phyloP scores from a whole-genome alignment of 2,113 vertebrate species.

The Athene cunicularia region DNA sequence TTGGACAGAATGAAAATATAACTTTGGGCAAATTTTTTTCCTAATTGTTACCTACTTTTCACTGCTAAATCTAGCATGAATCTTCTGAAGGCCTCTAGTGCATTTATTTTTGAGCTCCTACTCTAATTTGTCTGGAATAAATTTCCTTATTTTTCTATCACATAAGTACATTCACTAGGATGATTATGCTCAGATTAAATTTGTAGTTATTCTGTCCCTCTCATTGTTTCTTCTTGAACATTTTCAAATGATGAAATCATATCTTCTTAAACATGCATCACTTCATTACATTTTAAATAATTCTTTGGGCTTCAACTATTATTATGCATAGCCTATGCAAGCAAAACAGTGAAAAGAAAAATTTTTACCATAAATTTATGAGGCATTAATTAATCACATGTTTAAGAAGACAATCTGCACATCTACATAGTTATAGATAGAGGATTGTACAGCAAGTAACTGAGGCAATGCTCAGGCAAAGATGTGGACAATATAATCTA shows the following conservation, averaged over 20 bases:
- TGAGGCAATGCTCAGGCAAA: neutral
- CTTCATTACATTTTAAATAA: neutral
- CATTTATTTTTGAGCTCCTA: neutral
- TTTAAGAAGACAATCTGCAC: neutral
- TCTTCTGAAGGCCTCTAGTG: neutral
- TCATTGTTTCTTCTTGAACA: neutral
- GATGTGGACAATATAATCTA: neutral
- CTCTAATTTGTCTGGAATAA: neutral
- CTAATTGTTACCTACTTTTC: neutral
- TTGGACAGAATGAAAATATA: neutral
- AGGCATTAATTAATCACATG: neutral
- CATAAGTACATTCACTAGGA: neutral
- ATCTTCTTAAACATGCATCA: neutral
- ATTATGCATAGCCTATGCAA: neutral
- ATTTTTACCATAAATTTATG: neutral
- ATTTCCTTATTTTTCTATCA: neutral
- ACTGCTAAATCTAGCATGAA: neutral
- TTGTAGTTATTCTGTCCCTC: neutral
- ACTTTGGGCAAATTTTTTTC: neutral
- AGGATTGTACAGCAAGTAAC: neutral
- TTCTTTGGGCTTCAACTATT: neutral
- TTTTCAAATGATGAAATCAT: neutral
- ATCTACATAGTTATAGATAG: neutral
- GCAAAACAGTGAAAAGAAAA: neutral
- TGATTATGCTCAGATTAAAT: neutral